Base-by-base conservation (phyloP, 2,888 invertebrate species). In the Cheilosia pagana region DNA sequence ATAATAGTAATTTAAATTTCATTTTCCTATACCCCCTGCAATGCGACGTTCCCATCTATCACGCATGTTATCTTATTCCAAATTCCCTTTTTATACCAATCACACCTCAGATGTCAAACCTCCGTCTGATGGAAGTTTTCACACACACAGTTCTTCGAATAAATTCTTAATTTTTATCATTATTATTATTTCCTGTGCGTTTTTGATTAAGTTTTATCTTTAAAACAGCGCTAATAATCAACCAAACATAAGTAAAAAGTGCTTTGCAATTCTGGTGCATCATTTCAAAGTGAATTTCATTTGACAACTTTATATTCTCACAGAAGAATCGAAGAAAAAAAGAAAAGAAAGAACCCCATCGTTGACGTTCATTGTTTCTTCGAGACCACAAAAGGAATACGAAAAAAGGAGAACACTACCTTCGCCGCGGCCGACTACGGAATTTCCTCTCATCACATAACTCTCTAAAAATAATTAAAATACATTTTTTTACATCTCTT, bases 111-210 rank as follows among this genome's bases (percentile, higher is more conserved):
- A 41, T 71, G 85, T 85, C 85, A 85, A 85, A 83, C 76, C 70
- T 65, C 67, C 71, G n/a, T 62, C 59, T 68, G 82, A 85, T 85
- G 85, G 79, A 78, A 70, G 50, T 85, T 81, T 85, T 85, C 85
- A 71, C 81, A 81, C 81, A 85, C 81, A 85, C 85, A 81, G 50
- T 85, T 85, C 85, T 62, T 21, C 65, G 74, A 81, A 65, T 83
- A 79, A 81, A 81, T 81, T 81, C 85, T 81, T 85, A 85, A 85
- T 85, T 85, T 85, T 85, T 85, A 75, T 85, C 81, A 52, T 85
- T 81, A 85, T 85, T 81, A 79, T 85, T 76, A 72, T 85, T 85
- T 85, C 85, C 85, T 79, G 79, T 85, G 85, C 71, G 76, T 70
- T 81, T 79, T 70, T 63, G 55, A 75, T 75, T 75, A 78, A 83